Base-by-base conservation (phyloP, 2,113 vertebrate species). In the Sminthopsis crassicaudata region DNA sequence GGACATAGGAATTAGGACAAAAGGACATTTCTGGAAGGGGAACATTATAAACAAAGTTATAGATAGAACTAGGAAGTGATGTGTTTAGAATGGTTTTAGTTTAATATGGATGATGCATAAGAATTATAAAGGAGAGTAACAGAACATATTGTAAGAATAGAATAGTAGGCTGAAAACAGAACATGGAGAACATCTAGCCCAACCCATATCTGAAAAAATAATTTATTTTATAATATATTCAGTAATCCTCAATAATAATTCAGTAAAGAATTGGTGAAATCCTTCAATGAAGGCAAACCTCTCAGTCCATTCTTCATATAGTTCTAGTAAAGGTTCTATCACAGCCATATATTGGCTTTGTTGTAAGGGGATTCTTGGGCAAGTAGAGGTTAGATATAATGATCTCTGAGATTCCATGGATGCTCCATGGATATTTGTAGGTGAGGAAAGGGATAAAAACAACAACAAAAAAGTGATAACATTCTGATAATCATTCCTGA, bases 251-350 rank as follows among this genome's bases (percentile, higher is more conserved):
- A n/a, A 51, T 51, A 51, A 51, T 51, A 51, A 51, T 51, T 51
- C 50, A 51, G 50, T 51, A 9, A 51, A 42, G 42, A 7, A 22
- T 8, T n/a, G n/a, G 2, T 42, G n/a, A 84, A 42, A n/a, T 36
- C 19, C n/a, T 84, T 84, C n/a, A 42, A 84, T 22, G 16, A 42
- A 84, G n/a, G 67, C 67, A 84, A 42, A 42, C n/a, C 67, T 84
- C 67, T 19, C 5, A 60, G 57, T 55, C 8, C 30, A 90, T 92
- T 89, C 19, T 84, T 42, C 8, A 88, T 50, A 14, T 53, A 94
- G 42, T 14, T 91, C 93, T 90, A 55, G 91, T 24, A 91, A 93
- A 54, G 22, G 11, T 93, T 51, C 51, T 90, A 36, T 95, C 30
- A n/a, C 19, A 46, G 60, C 53, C 89, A 53, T 89, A 55, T 27